phyloP scores from a whole-genome alignment of 1,140 invertebrate genomes.

The Acromyrmex charruanus region DNA sequence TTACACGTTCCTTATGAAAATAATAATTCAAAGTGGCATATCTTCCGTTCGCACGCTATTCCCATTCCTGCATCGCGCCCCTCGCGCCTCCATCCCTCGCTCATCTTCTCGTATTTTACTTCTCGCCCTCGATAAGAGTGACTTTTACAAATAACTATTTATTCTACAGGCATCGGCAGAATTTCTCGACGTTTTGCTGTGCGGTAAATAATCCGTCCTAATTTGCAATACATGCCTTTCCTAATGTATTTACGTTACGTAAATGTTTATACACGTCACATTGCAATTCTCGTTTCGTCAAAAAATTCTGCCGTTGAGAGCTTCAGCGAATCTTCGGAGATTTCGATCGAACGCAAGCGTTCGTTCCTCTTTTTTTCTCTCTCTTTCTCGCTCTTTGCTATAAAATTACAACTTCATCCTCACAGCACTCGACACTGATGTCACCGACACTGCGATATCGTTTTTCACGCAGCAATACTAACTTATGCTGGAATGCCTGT shows the following conservation, averaged over 20 bases:
- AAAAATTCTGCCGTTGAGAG: constrained; percentile 37
- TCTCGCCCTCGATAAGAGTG: constrained; percentile 56
- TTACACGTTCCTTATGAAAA: constrained; percentile 79
- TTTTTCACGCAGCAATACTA: neutral
- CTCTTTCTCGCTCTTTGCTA: neutral
- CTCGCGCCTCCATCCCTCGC: constrained; percentile 19
- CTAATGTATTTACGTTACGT: too few relatives aligned
- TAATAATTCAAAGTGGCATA: constrained; percentile 78
- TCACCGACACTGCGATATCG: constrained; percentile 2
- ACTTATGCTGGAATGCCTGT: neutral
- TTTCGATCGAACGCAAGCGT: constrained; percentile 23
- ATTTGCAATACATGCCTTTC: neutral
- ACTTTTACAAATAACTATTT: constrained; percentile 61
- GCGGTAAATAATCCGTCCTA: neutral
- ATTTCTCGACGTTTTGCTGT: constrained; percentile 34
- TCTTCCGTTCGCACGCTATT: constrained; percentile 69
- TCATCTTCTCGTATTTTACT: neutral
- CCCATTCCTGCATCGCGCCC: constrained; percentile 31
- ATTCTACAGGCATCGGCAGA: constrained; percentile 48
- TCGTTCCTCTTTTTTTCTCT: neutral
- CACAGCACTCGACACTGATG: neutral
- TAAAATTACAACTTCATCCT: constrained; percentile 46
- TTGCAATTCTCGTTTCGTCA: constrained; percentile 1
- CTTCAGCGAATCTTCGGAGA: constrained; percentile 42
- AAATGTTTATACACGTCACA: neutral